Percentiles rank a stretch among this genome's conserved stretches.
These are phyloP conservation scores for Aphidoletes aphidimyza DNA, from an alignment of 2,888 invertebrate species.

Conservation along the genomic window DNA sequence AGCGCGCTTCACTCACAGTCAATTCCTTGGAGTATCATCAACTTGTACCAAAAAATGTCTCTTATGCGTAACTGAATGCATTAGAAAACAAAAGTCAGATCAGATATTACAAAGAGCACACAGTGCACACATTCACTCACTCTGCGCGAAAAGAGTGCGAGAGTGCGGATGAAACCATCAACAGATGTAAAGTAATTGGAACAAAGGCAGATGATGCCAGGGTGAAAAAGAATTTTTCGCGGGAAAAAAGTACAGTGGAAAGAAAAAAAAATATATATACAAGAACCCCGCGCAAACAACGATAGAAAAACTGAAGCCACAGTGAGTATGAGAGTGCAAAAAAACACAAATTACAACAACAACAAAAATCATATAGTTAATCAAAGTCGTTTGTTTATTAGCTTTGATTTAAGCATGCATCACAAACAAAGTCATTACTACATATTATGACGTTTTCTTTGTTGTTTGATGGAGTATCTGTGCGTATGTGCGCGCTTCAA, in stretches of 20 bases:
- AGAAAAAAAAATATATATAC: too few relatives aligned
- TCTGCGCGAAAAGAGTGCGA: not conserved
- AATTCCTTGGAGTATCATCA: constrained; percentile 20
- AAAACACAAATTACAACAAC: not conserved
- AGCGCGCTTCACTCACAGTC: not conserved
- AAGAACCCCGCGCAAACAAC: too few relatives aligned
- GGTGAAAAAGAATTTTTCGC: not conserved
- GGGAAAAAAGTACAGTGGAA: too few relatives aligned
- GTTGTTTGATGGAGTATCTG: not conserved
- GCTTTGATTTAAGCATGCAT: constrained; percentile 15
- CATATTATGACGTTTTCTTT: constrained; percentile 22
- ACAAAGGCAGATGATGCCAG: not conserved
- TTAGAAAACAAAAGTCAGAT: constrained; percentile 13
- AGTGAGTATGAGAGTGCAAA: not conserved
- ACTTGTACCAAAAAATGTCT: constrained; percentile 7
- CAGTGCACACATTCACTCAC: too few relatives aligned
- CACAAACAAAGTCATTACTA: not conserved
- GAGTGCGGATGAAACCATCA: not conserved
- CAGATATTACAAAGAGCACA: not conserved
- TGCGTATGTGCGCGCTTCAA: not conserved
- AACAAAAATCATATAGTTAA: not conserved
- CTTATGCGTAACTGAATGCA: constrained; percentile 34
- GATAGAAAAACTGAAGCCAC: not conserved
- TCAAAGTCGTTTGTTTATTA: constrained; percentile 46
- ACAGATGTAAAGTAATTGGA: constrained; percentile 5